Evolutionary conservation across 2,888 invertebrate species (phyloP).

Genomic region (Andricus quercusramuli): DNA sequence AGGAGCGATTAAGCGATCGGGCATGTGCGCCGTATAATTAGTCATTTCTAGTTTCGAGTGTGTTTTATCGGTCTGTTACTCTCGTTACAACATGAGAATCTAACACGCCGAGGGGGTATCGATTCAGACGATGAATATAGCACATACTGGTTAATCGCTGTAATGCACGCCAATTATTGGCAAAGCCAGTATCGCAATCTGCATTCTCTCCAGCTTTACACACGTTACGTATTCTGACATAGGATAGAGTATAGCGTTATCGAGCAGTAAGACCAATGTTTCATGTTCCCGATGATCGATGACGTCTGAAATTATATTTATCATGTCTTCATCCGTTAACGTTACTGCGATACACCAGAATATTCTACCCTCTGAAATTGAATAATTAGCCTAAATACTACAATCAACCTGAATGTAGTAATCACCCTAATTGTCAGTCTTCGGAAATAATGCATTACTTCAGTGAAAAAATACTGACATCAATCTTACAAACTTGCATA

Average conservation of each 20-base stretch:
- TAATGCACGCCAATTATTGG: conserved; percentile 36
- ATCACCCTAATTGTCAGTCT: not conserved
- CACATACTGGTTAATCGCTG: conserved; percentile 32
- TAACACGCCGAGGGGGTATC: conserved; percentile 31
- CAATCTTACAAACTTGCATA: too few relatives aligned
- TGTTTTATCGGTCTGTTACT: conserved; percentile 37
- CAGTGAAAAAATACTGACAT: too few relatives aligned
- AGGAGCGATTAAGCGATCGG: conserved; percentile 66
- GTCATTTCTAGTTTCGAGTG: conserved; percentile 57
- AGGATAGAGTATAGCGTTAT: conserved; percentile 8
- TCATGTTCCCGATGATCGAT: conserved; percentile 22
- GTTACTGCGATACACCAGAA: not conserved
- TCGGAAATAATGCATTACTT: not conserved
- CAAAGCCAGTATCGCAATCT: conserved; percentile 11
- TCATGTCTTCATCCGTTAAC: conserved; percentile 19
- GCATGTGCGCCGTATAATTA: conserved; percentile 70
- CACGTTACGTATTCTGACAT: conserved; percentile 18
- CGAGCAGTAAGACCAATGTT: conserved; percentile 28
- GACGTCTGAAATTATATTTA: conserved; percentile 31
- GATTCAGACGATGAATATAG: conserved; percentile 28
- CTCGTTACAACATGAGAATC: conserved; percentile 37
- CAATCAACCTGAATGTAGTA: not conserved
- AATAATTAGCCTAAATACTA: conserved; percentile 24
- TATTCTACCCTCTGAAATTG: not conserved
- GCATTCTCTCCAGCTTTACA: not conserved